Evolutionary conservation across 2,113 vertebrate species (phyloP), one percentile per base, ranked within the genome.

Genomic region (Lucifuga dentata): DNA sequence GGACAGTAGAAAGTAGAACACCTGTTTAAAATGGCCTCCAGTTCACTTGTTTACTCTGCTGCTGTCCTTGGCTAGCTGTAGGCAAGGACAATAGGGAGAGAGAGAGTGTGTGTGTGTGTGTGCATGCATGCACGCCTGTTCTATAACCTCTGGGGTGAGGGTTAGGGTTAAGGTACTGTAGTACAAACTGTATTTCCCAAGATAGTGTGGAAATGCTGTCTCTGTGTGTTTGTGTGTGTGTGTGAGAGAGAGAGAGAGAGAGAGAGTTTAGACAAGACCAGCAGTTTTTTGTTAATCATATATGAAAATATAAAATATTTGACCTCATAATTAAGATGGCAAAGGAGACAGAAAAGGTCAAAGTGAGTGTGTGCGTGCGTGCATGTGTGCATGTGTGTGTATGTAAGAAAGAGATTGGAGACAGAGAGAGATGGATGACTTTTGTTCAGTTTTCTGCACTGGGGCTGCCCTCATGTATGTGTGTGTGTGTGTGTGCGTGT

Each of bases 401-500:
- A 29, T 29, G 26, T 3, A 29, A 29, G 3, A 29, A 29, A 29
- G 26, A 29, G 26, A 29, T 3, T 7, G 7, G 26, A 7, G 7
- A 29, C 3, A 29, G 26, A 29, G 26, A 29, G 26, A 29, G 26
- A 29, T 65, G 16, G 73, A 78, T 68, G 51, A 50, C 53, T 65
- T 73, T 80, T 59, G 36, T 80, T 71, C 38, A 73, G 15, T 40
- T 20, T 64, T 60, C 26, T 51, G 64, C 46, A 39, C 58, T 24
- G 50, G 24, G n/a, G 35, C 24, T 60, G 62, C 51, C 46, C 58
- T 16, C 20, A 11, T 19, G 23, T 38, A 20, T 50, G 55, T 57
- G 52, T 50, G 60, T 66, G 51, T 56, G 70, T 46, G 50, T 57
- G 43, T 60, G 20, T 41, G n/a, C n/a, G 16, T 32, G 35, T 20